Percentiles rank a stretch among this genome's conserved stretches.
phyloP scores from a whole-genome alignment of 2,888 invertebrate species.

The Neoascia interrupta region DNA sequence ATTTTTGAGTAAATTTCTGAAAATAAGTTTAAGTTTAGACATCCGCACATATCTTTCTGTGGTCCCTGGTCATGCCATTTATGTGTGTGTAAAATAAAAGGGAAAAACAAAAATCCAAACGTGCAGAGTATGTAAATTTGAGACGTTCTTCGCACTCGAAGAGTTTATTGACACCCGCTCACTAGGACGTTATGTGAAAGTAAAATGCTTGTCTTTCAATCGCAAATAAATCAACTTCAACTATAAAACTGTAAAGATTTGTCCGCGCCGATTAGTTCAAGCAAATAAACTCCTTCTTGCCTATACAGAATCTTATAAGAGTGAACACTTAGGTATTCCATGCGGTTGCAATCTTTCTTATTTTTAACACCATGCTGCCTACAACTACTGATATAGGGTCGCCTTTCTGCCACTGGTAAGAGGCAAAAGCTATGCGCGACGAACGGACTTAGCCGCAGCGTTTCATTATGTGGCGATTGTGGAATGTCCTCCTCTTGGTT shows the following conservation, averaged over 20 bases:
- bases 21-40: conserved; percentile 17
- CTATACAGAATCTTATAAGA: too few relatives aligned
- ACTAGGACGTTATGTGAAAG: conserved; percentile 45
- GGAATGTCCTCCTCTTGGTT: conserved; percentile 31
- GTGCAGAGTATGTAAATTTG: conserved; percentile 38
- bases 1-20: conserved; percentile 34
- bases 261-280: conserved; percentile 28
- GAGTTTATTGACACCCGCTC: conserved; percentile 59
- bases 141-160: conserved; percentile 31
- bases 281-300: conserved; percentile 28
- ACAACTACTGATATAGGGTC: too few relatives aligned
- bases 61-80: too few relatives aligned
- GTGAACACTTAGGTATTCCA: too few relatives aligned
- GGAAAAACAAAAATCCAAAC: conserved; percentile 12
- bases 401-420: too few relatives aligned
- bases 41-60: background rate
- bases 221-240: conserved; percentile 47
- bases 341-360: too few relatives aligned
- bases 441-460: too few relatives aligned
- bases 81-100: background rate
- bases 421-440: too few relatives aligned
- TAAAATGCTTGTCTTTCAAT: conserved; percentile 27
- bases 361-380: too few relatives aligned
- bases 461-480: conserved; percentile 1
- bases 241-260: conserved; percentile 28